These are phyloP conservation scores for Pteropus rufus DNA, from an alignment of 2,797 vertebrate species.

Conservation along the genomic window DNA sequence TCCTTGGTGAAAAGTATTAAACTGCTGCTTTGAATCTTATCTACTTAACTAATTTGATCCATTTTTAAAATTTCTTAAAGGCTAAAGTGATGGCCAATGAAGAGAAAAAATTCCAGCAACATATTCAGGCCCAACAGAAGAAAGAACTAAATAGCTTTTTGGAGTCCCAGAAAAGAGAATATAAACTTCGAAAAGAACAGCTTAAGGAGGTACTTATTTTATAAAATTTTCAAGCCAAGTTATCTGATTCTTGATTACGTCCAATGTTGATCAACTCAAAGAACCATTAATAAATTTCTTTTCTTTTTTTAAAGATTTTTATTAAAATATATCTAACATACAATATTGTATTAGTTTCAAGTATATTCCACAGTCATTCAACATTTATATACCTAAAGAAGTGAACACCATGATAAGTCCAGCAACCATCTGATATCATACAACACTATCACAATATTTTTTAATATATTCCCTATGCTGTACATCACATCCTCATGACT, in stretches of 20 bases:
- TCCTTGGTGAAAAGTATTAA: slow-evolving; percentile 12
- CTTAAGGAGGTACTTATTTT: slow-evolving; percentile 92
- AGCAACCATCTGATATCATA: no score
- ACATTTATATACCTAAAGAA: no score
- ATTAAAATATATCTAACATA: no score
- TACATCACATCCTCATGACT: no score
- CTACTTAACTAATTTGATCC: slow-evolving; percentile 30
- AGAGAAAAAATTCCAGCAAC: slow-evolving; percentile 99
- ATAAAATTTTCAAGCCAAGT: background rate
- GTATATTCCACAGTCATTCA: no score
- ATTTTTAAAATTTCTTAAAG: slow-evolving; percentile 79
- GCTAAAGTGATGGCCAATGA: slow-evolving; percentile 96
- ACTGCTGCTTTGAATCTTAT: slow-evolving; percentile 27
- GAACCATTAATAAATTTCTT: background rate
- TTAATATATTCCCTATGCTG: no score
- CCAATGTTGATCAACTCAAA: background rate
- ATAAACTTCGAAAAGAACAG: slow-evolving; percentile 98
- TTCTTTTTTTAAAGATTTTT: background rate
- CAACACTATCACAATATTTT: no score
- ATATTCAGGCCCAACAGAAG: slow-evolving; percentile 98
- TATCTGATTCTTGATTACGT: background rate
- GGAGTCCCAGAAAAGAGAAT: slow-evolving; percentile 98
- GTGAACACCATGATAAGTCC: no score
- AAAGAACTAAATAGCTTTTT: slow-evolving; percentile 97
- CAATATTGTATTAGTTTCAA: no score